Evolutionary conservation across 1,140 invertebrate genomes (phyloP), one percentile per base, ranked within the genome.

Genomic region (Hycleus cichorii): DNA sequence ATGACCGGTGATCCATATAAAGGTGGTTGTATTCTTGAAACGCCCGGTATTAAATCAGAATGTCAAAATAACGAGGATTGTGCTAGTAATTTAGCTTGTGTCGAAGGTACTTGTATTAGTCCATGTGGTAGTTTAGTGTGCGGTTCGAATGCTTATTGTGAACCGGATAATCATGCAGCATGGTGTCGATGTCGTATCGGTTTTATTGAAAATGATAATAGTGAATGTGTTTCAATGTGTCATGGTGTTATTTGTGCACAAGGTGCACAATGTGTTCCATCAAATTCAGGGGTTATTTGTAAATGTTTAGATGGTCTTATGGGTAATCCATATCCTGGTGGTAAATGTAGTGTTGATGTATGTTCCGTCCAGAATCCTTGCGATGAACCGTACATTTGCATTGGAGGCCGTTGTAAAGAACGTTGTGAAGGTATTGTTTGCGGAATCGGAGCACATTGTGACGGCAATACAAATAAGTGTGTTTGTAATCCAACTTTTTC

Each of bases 301-400:
- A 88, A 89, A 69, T 95, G 92, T 68, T 79, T 85, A 3, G 86
- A 90, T 71, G 90, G 91, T 39, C 89, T 86, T 69, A 82, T 85
- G 42, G 92, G 92, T 2, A 94, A 95, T 76, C 90, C 92, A 12
- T 95, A 94, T 78, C 89, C 91, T 5, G 92, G 92, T 27, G 92
- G 91, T 32, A 77, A 78, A 39, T 95, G 92, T 72, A 76, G 77
- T 38, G 84, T 86, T 39, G 90, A 92, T 73, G 76, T 90, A 39
- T 95, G 92, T 71, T 90, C 87, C 0, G 75, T 83, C 1, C 78
- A 82, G 0, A 77, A 84, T 25, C 87, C 90, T 2, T 95, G 93
- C 67, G 80, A 82, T 26, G 80, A 85, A 38, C 86, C 88, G 0
- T 84, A 87, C 67, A 81, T 90, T 1, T 95, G 93, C 70, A 84